Evolutionary conservation across 2,113 vertebrate species (phyloP).

Genomic region (Centropus unirufus): DNA sequence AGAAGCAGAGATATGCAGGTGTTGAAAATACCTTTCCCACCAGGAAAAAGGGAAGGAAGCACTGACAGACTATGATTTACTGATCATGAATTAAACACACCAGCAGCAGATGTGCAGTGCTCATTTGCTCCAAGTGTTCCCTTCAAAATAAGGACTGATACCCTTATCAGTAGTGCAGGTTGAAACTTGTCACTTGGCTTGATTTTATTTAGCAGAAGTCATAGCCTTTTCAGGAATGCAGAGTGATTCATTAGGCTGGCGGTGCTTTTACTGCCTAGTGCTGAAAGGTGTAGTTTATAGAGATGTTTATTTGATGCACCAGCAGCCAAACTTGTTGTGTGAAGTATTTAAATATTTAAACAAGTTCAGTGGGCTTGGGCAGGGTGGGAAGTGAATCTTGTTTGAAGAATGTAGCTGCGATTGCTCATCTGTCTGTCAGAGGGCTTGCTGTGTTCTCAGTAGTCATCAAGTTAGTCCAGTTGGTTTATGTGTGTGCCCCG

Average conservation of each 20-base stretch:
- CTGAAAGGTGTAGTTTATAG: neutral
- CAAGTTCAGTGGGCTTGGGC: neutral
- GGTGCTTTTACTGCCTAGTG: neutral
- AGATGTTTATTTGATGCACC: neutral
- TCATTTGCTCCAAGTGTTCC: neutral
- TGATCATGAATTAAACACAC: neutral
- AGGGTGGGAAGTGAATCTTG: neutral
- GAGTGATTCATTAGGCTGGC: constrained; percentile 12
- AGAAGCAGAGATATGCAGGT: neutral
- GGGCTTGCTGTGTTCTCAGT: neutral
- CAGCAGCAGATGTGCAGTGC: neutral
- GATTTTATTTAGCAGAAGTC: neutral
- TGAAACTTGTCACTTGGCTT: neutral
- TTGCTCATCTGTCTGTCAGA: neutral
- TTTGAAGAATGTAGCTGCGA: neutral
- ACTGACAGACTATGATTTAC: neutral
- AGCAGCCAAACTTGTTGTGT: neutral
- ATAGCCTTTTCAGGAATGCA: neutral
- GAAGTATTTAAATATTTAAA: neutral
- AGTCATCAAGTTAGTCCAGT: neutral
- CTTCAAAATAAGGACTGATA: neutral
- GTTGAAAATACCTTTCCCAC: neutral
- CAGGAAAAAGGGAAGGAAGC: constrained; percentile 4
- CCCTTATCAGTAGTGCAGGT: neutral
- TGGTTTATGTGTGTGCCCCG: neutral